These are phyloP conservation scores for Oryzias woworae DNA, from an alignment of 2,113 vertebrate species.

Conservation along the genomic window DNA sequence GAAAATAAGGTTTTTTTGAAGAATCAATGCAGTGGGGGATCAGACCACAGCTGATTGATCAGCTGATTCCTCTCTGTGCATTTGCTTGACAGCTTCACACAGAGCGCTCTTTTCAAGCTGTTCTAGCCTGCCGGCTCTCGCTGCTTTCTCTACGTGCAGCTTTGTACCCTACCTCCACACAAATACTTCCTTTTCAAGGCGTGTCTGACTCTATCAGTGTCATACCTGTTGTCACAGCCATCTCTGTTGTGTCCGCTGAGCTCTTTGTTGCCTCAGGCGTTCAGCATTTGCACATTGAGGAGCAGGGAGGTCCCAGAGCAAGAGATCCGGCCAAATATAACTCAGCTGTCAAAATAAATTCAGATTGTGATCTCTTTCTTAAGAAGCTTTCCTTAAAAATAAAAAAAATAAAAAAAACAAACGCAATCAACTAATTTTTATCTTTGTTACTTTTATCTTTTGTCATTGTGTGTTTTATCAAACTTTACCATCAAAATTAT, in stretches of 20 bases:
- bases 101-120: background rate
- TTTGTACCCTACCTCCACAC: background rate
- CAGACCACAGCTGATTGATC: too few species aligned
- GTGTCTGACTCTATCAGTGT: slow-evolving; percentile 1
- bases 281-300: background rate
- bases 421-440: too few species aligned
- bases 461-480: too few species aligned
- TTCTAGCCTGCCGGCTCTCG: background rate
- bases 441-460: too few species aligned
- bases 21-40: too few species aligned
- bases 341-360: background rate
- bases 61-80: too few species aligned
- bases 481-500: too few species aligned
- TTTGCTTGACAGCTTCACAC: too few species aligned
- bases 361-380: too few species aligned
- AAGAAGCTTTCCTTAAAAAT: too few species aligned
- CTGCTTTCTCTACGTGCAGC: background rate
- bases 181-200: background rate
- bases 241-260: slow-evolving; percentile 1
- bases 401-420: too few species aligned
- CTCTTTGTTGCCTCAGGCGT: slow-evolving; percentile 1
- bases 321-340: background rate
- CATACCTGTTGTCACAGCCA: slow-evolving; percentile 1
- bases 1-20: too few species aligned
- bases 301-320: slow-evolving; percentile 6